Percentiles rank a stretch among this genome's conserved stretches.
Conservation (phyloP, 2,113 vertebrate species). For the Pteronura brasiliensis region DNA sequence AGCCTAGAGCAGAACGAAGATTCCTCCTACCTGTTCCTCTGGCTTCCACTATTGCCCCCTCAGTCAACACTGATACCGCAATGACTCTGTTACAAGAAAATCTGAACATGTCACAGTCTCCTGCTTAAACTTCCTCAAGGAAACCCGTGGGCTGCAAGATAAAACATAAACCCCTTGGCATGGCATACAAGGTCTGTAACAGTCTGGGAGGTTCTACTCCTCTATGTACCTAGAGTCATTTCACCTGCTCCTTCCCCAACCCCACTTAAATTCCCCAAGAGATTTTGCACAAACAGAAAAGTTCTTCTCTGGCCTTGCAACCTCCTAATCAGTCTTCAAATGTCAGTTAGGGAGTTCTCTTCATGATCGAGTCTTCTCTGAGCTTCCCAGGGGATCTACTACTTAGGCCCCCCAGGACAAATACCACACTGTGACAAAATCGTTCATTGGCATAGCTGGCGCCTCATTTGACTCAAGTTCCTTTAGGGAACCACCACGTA, state of each 20-base stretch:
- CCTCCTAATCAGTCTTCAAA: neutral
- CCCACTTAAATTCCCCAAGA: neutral
- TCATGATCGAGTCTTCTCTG: neutral
- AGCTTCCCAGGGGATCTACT: neutral
- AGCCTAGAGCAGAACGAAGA: neutral
- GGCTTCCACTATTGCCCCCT: neutral
- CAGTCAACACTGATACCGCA: neutral
- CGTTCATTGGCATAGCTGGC: neutral
- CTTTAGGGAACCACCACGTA: neutral
- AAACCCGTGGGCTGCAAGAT: neutral
- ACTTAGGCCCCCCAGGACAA: neutral
- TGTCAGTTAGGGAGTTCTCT: neutral
- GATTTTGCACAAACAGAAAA: neutral
- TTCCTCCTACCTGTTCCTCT: neutral
- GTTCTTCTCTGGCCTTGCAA: neutral
- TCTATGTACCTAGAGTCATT: neutral
- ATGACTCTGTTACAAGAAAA: neutral
- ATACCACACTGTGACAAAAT: accelerated
- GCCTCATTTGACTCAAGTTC: neutral
- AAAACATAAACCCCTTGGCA: neutral
- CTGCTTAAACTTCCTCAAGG: neutral
- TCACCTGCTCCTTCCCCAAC: too few species aligned
- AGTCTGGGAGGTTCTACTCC: neutral
- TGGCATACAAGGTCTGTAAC: accelerated
- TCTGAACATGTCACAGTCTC: neutral